phyloP scores from a whole-genome alignment of 2,113 vertebrate genomes.

The Girardinichthys multiradiatus region DNA sequence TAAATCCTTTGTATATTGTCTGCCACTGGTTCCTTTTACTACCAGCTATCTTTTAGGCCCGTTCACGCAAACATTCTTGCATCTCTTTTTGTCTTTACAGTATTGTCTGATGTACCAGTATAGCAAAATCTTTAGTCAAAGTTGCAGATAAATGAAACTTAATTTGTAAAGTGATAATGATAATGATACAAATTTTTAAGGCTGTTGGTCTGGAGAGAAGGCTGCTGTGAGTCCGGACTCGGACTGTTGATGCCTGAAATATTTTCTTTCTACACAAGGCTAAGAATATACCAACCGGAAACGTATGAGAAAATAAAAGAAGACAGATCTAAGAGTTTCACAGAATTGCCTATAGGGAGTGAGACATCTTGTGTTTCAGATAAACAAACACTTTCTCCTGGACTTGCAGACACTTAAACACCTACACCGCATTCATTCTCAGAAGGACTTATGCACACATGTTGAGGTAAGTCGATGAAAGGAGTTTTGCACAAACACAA shows the following conservation, averaged over 20 bases:
- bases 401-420: conserved; percentile 48
- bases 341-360: conserved; percentile 29
- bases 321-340: conserved; percentile 1
- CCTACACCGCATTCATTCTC: conserved; percentile 13
- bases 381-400: conserved; percentile 56
- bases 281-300: not conserved
- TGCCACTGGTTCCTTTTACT: too few relatives aligned
- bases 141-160: too few relatives aligned
- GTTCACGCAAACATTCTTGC: too few relatives aligned
- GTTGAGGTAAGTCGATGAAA: conserved; percentile 70
- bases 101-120: too few relatives aligned
- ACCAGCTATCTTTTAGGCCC: too few relatives aligned
- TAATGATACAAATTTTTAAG: too few relatives aligned
- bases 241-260: conserved; percentile 34
- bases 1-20: too few relatives aligned
- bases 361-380: conserved; percentile 38
- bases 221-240: conserved; percentile 55
- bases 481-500: conserved; percentile 59
- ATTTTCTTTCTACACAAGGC: not conserved
- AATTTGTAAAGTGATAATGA: too few relatives aligned
- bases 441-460: conserved; percentile 52
- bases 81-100: too few relatives aligned
- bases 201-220: conserved; percentile 36
- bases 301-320: conserved; percentile 5
- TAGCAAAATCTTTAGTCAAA: too few relatives aligned